Evolutionary conservation across 2,888 invertebrate species (phyloP), one percentile per base, ranked within the genome.

Genomic region (Globia sparganii): DNA sequence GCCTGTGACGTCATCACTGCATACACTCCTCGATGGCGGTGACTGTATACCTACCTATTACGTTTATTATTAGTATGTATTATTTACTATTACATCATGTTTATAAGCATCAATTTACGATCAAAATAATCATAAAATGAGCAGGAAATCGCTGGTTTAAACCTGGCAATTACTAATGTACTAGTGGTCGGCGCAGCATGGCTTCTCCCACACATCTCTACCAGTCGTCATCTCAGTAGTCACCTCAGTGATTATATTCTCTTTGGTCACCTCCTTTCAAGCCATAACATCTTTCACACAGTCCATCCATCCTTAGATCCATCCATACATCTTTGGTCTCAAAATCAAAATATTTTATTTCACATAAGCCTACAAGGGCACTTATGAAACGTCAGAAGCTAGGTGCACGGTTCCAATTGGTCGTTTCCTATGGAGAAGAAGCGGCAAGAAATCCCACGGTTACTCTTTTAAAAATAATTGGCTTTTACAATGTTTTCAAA

Each of bases 1-100:
- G 13, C 25, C 1, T 13, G 53, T 72, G 40, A 72, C 72, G n/a
- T 43, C 56, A 72, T 72, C 53, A 71, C 5, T 31, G 53, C 18
- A 43, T 49, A 72, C 40, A 73, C 40, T 56, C n/a, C n/a, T 56
- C 9, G 53, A 40, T 53, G 40, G 18, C 53, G 37, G 18, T 9
- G 72, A 31, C 2, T 40, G 11, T 0, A 11, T 37, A 40, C 31
- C 37, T 31, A 40, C 18, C 71, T 40, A 0, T 11, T 34, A 31
- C 6, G 49, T 71, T 31, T n/a, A 18, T 59, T 53, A 53, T 53
- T 11, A 31, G 25, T n/a, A 37, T 40, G 28, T 28, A 4, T 43
- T 71, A 34, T 34, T 43, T 34, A 31, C 40, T 25, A 40, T 61
- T 62, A 66, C 71, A 66, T 66, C 64, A 43, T 31, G 6, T 11